phyloP scores from a whole-genome alignment of 2,113 vertebrate species.

The Lepus timidus region DNA sequence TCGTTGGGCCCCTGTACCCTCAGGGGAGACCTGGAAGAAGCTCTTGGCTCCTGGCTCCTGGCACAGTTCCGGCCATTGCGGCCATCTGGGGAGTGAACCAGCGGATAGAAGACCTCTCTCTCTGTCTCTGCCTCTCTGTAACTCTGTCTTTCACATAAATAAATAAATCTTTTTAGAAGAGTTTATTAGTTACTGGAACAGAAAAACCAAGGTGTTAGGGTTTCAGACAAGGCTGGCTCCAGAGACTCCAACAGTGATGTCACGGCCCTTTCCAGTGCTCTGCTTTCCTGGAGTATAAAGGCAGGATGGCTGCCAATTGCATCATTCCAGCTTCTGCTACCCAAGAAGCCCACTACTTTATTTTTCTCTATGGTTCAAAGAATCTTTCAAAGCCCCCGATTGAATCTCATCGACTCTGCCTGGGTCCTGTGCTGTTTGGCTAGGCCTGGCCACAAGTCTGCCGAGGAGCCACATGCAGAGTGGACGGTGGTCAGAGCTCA shows the following conservation, averaged over 20 bases:
- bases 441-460: neutral
- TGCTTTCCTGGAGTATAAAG: neutral
- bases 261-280: neutral
- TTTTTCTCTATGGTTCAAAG: conserved; percentile 23
- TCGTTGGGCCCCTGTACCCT: too few relatives aligned
- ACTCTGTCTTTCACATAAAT: too few relatives aligned
- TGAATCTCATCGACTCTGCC: neutral
- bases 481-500: neutral
- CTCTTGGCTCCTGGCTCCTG: too few relatives aligned
- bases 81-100: too few relatives aligned
- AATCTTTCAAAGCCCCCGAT: neutral
- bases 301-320: neutral
- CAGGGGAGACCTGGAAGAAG: too few relatives aligned
- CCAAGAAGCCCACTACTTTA: neutral
- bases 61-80: too few relatives aligned
- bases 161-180: too few relatives aligned
- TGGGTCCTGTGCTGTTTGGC: neutral
- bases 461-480: neutral
- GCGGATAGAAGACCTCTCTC: too few relatives aligned
- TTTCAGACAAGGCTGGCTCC: neutral
- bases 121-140: too few relatives aligned
- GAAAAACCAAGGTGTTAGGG: neutral
- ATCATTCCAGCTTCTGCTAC: neutral
- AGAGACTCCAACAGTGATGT: neutral
- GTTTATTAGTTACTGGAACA: neutral